A percentile compares a stretch with the other conserved stretches of the same genome.
These are phyloP conservation scores for Sarcophaga variegata DNA, from an alignment of 2,888 invertebrate genomes.

Conservation along the genomic window DNA sequence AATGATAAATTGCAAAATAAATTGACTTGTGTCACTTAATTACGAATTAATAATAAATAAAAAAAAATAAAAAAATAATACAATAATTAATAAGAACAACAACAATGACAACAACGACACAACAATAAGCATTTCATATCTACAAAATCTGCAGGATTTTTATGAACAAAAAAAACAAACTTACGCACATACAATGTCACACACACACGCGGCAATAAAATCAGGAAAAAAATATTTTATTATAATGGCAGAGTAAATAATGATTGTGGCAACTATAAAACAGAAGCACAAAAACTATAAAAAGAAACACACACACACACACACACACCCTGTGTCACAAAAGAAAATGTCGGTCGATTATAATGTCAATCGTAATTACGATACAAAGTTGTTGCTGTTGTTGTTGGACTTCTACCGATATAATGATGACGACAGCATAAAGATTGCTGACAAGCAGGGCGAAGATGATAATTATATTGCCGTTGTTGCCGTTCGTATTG, in stretches of 20 bases:
- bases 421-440: conserved; percentile 6
- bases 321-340: too few relatives aligned
- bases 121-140: not conserved
- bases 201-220: too few relatives aligned
- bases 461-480: conserved; percentile 42
- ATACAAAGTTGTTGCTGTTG: conserved; percentile 20
- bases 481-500: conserved; percentile 16
- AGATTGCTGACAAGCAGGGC: conserved; percentile 39
- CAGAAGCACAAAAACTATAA: not conserved
- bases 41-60: conserved; percentile 62
- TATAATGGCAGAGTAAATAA: not conserved
- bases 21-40: conserved; percentile 79
- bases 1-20: conserved; percentile 80
- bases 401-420: not conserved
- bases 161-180: not conserved
- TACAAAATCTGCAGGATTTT: not conserved
- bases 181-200: too few relatives aligned
- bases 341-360: not conserved
- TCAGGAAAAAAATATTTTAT: too few relatives aligned
- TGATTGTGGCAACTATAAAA: not conserved
- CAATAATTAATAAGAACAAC: not conserved
- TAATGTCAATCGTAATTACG: conserved; percentile 21
- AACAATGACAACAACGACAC: conserved; percentile 3
- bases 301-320: too few relatives aligned
- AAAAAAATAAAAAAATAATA: conserved; percentile 26